phyloP scores from a whole-genome alignment of 2,797 vertebrate genomes.

The Carduelis carduelis region DNA sequence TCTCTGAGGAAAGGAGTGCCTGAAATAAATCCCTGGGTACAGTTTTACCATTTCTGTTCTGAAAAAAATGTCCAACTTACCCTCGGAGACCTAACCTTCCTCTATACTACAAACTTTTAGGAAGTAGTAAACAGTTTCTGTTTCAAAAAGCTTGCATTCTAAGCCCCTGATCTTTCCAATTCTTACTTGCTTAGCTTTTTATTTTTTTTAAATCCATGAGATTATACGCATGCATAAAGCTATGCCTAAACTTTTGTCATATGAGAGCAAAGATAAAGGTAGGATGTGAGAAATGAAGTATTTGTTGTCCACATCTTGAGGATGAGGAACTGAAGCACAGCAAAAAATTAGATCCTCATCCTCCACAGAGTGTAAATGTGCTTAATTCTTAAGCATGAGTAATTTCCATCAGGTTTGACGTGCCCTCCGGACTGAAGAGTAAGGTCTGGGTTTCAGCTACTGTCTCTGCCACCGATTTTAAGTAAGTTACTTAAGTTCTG shows the following conservation, averaged over 20 bases:
- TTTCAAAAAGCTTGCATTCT: background rate
- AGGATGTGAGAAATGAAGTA: slow-evolving; percentile 8
- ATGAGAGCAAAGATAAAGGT: background rate
- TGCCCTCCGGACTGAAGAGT: background rate
- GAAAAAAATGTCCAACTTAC: background rate
- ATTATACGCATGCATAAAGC: background rate
- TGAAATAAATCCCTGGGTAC: background rate
- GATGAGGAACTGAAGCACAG: slow-evolving; percentile 10
- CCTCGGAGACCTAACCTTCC: background rate
- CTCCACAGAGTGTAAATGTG: background rate
- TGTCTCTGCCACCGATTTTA: background rate
- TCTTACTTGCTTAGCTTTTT: background rate
- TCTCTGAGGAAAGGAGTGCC: background rate
- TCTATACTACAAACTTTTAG: background rate
- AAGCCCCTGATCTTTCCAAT: background rate
- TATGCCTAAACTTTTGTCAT: background rate
- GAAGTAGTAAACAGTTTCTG: background rate
- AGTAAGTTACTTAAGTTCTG: background rate
- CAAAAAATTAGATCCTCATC: background rate
- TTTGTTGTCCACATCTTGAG: background rate
- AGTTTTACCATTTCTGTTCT: background rate
- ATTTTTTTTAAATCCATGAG: background rate
- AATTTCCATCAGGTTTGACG: background rate
- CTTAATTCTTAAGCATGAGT: background rate
- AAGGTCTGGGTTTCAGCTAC: background rate